Evolutionary conservation across 2,888 invertebrate genomes (phyloP).

Genomic region (Ochropleura plecta): DNA sequence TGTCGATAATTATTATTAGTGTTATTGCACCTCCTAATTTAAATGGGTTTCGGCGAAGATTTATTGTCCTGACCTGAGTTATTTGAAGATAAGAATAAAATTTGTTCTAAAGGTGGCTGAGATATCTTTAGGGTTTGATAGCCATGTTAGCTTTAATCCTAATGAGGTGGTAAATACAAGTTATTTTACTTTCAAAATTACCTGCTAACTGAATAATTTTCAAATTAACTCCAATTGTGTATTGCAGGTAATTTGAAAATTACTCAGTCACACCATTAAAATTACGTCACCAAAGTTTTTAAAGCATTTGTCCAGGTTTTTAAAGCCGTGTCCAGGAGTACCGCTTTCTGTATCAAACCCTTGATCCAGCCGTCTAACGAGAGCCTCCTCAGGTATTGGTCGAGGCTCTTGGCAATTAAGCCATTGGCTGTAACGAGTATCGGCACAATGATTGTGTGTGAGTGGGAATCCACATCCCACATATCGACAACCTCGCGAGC

Average conservation of each 20-base stretch:
- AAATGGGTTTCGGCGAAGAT: conserved; percentile 28
- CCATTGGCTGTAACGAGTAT: too few species aligned
- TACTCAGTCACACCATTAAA: not conserved
- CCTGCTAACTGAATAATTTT: not conserved
- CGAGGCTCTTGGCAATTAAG: too few species aligned
- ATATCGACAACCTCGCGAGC: too few species aligned
- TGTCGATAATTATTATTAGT: conserved; percentile 45
- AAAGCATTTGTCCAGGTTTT: not conserved
- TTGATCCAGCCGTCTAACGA: too few species aligned
- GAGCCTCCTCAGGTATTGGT: too few species aligned
- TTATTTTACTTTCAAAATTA: not conserved
- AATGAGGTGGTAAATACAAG: not conserved
- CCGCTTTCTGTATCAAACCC: too few species aligned
- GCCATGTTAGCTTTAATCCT: not conserved
- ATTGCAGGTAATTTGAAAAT: too few species aligned
- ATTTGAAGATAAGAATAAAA: conserved; percentile 33
- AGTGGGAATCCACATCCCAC: too few species aligned
- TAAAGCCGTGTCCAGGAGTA: too few species aligned
- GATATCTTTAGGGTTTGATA: not conserved
- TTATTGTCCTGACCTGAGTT: conserved; percentile 16
- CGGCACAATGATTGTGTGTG: too few species aligned
- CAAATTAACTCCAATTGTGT: not conserved
- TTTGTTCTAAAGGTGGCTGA: conserved; percentile 15
- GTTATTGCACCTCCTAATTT: conserved; percentile 37
- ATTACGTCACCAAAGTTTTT: not conserved